A percentile compares a stretch with the other conserved stretches of the same genome.
Evolutionary conservation across 2,113 vertebrate genomes (phyloP).

Genomic region (Verasper variegatus): DNA sequence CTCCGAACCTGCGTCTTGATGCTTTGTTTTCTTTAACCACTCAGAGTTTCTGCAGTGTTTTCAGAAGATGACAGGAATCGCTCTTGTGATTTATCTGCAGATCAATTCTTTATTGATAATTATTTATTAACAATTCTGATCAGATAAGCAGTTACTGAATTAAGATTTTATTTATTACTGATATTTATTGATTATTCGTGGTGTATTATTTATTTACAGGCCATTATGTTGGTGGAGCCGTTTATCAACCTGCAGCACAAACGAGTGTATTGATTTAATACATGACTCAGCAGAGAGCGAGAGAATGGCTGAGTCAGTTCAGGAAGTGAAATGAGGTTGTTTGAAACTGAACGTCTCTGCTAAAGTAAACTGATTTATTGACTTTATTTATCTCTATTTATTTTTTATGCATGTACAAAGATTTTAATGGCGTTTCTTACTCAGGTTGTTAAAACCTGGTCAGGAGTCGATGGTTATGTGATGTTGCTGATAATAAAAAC

Average conservation of each 20-base stretch:
- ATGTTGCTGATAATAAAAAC: not conserved
- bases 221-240: not conserved
- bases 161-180: slow-evolving; percentile 35
- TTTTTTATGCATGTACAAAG: not conserved
- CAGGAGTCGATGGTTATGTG: no score
- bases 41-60: no score
- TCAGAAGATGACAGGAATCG: no score
- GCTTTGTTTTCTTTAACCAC: no score
- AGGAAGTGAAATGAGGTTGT: slow-evolving; percentile 7
- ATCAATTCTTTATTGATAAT: not conserved
- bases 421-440: not conserved
- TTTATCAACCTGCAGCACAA: not conserved
- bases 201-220: not conserved
- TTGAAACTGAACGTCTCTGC: no score
- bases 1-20: no score
- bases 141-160: no score
- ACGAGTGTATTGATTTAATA: no score
- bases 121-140: not conserved
- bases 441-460: not conserved
- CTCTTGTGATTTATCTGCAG: no score
- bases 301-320: not conserved
- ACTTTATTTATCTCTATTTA: slow-evolving; percentile 1
- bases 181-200: slow-evolving; percentile 54
- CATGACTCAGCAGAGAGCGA: not conserved
- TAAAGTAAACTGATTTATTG: not conserved